Conservation (phyloP, 2,113 vertebrate species). For the Capricornis sumatraensis region DNA sequence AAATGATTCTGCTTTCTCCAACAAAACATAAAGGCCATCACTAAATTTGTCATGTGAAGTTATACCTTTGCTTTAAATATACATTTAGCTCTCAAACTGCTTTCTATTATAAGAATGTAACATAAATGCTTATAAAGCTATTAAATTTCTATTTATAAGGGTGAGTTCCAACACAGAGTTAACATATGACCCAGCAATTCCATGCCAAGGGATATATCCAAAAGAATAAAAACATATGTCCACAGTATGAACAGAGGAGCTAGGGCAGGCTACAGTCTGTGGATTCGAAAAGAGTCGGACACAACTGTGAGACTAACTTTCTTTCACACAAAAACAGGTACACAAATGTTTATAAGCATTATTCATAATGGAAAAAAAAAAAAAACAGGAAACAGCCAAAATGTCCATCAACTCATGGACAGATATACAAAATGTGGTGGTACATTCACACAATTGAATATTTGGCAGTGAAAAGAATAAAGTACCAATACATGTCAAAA, state of each 20-base stretch:
- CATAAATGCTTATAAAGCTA: constrained; percentile 40
- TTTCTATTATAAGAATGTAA: neutral
- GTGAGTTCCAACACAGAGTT: constrained; percentile 17
- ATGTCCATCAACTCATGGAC: neutral
- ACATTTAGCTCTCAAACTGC: neutral
- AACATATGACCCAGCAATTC: neutral
- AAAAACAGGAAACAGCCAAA: neutral
- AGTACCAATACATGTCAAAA: neutral
- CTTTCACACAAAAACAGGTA: neutral
- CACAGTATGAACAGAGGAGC: neutral
- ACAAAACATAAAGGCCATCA: neutral
- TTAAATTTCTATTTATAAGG: constrained; percentile 58
- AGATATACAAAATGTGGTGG: neutral
- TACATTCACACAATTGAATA: neutral
- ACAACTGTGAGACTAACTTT: neutral
- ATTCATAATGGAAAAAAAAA: neutral
- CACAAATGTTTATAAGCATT: neutral
- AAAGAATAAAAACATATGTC: neutral
- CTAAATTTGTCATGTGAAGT: constrained; percentile 60
- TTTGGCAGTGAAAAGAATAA: constrained; percentile 18
- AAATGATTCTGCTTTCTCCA: neutral
- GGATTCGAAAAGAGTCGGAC: fast-evolving
- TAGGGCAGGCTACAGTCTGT: neutral
- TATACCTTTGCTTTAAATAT: constrained; percentile 46
- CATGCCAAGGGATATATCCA: neutral